phyloP scores from a whole-genome alignment of 2,113 vertebrate species.

The Onychostoma macrolepis region DNA sequence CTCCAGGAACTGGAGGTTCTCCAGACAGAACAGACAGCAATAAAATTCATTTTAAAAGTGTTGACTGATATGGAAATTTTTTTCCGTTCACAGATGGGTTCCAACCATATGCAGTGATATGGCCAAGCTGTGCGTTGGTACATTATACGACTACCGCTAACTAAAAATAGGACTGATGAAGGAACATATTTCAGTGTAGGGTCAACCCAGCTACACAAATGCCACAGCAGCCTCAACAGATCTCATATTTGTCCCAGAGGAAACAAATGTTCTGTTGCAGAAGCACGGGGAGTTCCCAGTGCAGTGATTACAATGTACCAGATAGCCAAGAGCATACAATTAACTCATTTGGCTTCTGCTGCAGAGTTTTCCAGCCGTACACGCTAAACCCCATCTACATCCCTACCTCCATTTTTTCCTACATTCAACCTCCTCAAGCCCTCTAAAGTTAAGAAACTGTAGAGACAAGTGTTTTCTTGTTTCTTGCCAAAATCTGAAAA shows the following conservation, averaged over 20 bases:
- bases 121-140: conserved; percentile 17
- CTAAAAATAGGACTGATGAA: conserved; percentile 30
- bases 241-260: conserved; percentile 26
- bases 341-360: conserved; percentile 33
- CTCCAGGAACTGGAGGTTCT: not conserved
- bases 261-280: conserved; percentile 22
- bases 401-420: conserved; percentile 11
- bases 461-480: conserved; percentile 34
- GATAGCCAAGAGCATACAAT: conserved; percentile 16
- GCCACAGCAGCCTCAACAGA: conserved; percentile 20
- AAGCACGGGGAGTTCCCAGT: conserved; percentile 31
- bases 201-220: not conserved
- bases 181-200: conserved; percentile 18
- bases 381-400: conserved; percentile 16
- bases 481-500: conserved; percentile 28
- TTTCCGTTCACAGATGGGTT: conserved; percentile 12
- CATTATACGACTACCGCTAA: conserved; percentile 32
- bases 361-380: conserved; percentile 30
- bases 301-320: conserved; percentile 30
- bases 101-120: not conserved
- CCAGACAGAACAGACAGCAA: conserved; percentile 29
- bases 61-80: conserved; percentile 31
- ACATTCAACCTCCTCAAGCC: not conserved
- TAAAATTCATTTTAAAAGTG: conserved; percentile 37
- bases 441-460: conserved; percentile 14